Evolutionary conservation across 1,140 invertebrate genomes (phyloP).

Genomic region (Ctenoplectra terminalis): DNA sequence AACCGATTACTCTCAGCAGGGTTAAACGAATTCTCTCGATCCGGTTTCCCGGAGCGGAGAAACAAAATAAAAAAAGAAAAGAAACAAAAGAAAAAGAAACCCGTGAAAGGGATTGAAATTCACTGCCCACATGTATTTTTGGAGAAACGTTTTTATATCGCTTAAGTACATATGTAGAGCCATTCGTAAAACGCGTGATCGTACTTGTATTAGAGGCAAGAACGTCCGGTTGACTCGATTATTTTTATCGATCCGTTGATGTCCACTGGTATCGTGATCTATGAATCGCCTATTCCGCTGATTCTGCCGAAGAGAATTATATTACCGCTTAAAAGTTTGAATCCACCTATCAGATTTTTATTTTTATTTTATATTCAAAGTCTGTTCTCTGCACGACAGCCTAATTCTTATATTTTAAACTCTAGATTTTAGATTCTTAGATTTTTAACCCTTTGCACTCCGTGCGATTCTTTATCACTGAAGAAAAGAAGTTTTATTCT

Average conservation of each 20-base stretch:
- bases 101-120: conserved; percentile 28
- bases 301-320: no score
- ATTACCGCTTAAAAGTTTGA: no score
- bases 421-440: no score
- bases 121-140: conserved; percentile 56
- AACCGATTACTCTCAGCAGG: conserved; percentile 40
- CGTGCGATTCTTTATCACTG: no score
- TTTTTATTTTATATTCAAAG: no score
- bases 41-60: conserved; percentile 9
- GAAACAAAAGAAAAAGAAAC: background rate
- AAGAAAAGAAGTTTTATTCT: no score
- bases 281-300: background rate
- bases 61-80: no score
- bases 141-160: conserved; percentile 60
- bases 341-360: no score
- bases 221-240: background rate
- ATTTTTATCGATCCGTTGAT: conserved; percentile 45
- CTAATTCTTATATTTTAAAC: no score
- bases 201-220: conserved; percentile 4
- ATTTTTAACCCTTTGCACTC: no score
- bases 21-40: conserved; percentile 44
- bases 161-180: conserved; percentile 14
- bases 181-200: background rate
- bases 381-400: no score
- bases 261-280: no score